phyloP scores from a whole-genome alignment of 30 jellyfish, hydroid and myxozoan species.

The Sanderia malayensis region DNA sequence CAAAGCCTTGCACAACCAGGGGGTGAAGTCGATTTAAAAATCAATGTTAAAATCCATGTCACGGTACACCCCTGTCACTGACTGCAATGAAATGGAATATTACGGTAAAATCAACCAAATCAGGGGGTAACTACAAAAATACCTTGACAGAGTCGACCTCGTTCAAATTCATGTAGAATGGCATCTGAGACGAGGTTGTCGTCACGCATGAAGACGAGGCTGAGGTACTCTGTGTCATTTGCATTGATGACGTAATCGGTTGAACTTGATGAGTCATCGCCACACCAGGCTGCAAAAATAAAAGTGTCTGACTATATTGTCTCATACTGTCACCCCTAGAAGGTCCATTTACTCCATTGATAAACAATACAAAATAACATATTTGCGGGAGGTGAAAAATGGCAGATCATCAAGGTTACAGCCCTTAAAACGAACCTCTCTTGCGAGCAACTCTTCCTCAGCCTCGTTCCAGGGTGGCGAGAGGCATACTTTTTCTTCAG shows the following conservation, averaged over 20 bases:
- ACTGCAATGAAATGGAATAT: not conserved
- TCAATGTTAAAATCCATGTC: no score
- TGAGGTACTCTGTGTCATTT: not conserved
- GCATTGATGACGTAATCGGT: slow-evolving; percentile 30
- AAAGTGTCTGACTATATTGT: no score
- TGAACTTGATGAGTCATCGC: slow-evolving; percentile 38
- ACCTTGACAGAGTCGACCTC: slow-evolving; percentile 77
- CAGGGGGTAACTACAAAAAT: not conserved
- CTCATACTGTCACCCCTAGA: no score
- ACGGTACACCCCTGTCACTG: no score
- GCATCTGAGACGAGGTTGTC: slow-evolving; percentile 27
- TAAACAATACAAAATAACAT: no score
- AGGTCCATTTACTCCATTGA: no score
- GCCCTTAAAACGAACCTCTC: slow-evolving; percentile 33
- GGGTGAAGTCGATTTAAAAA: no score
- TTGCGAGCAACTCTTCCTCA: slow-evolving; percentile 54
- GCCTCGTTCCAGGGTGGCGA: slow-evolving; percentile 87
- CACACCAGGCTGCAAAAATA: slow-evolving; percentile 37
- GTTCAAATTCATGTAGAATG: slow-evolving; percentile 8
- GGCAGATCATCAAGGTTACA: not conserved
- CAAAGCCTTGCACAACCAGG: no score
- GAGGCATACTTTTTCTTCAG: slow-evolving; percentile 66
- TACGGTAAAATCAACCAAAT: not conserved
- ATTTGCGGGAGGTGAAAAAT: no score
- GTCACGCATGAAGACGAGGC: slow-evolving; percentile 39